Evolutionary conservation across 35 echinoderm and acorn worm genomes (phyloP), one percentile per base, ranked within the genome.

Genomic region (Ophiothrix spiculata): DNA sequence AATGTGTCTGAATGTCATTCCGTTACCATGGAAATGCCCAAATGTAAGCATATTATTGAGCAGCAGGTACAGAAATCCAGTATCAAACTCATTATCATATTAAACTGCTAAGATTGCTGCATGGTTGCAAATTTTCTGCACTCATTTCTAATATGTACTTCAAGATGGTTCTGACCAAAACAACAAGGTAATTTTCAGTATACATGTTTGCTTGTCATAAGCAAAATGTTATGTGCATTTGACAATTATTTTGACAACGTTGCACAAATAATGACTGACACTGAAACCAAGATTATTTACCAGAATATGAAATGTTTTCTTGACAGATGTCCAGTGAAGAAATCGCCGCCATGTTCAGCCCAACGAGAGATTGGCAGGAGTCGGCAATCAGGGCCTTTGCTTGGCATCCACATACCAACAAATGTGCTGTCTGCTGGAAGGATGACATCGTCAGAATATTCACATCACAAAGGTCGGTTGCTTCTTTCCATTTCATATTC

Each of bases 371-470:
- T 75, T 99, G 96, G 96, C 25, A 85, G 13, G 83, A 89, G 40
- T 91, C 92, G 0, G 91, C 89, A 41, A 94, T 99, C 29, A 74
- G 96, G 69, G 91, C 96, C 32, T 90, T 99, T 87, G 96, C 96
- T 35, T 99, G 96, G 96, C 96, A 99, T 86, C 96, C 91, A 39
- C 96, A 99, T 74, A 94, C 92, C 38, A 94, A 88, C 49, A 99
- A 99, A 73, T 91, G 88, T 88, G 96, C 96, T 40, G 89, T 99
- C 31, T 92, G 92, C 16, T 94, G 92, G 86, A 85, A 89, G 37
- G 92, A 99, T 69, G 79, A 99, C 56, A 88, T 83, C 21, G 49
- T 99, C 35, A 99, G 88, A 73, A 89, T 99, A 77, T 93, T 88
- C 75, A 84, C 89, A 45, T 78, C 86, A 17, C 86, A 87, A 29